A percentile compares a stretch with the other conserved stretches of the same genome.
Conservation (phyloP, 2,113 vertebrate species). For the Chitala chitala region DNA sequence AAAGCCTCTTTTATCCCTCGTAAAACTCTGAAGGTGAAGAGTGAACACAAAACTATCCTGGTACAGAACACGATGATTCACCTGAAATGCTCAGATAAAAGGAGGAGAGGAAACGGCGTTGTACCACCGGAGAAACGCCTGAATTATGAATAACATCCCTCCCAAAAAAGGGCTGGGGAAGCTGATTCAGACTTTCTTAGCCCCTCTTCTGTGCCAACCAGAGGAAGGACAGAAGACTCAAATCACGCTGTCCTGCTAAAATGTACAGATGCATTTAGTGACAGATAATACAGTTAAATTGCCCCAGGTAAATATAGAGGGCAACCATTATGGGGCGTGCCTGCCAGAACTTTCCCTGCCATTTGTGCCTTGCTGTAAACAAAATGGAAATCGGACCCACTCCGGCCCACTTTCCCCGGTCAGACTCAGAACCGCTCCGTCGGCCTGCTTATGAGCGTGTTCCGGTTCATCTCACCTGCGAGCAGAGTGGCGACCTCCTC, state of each 20-base stretch:
- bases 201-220: not conserved
- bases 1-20: too few relatives aligned
- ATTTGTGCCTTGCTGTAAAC: not conserved
- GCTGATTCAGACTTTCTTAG: not conserved
- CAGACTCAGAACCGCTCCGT: too few relatives aligned
- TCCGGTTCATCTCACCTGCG: not conserved
- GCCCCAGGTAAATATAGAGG: not conserved
- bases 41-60: too few relatives aligned
- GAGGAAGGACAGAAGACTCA: not conserved
- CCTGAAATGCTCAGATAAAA: not conserved
- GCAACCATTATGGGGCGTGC: not conserved
- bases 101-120: not conserved
- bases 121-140: not conserved
- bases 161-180: not conserved
- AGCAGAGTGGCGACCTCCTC: not conserved
- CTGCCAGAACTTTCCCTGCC: not conserved
- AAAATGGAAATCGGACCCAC: not conserved
- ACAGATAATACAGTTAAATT: not conserved
- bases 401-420: not conserved
- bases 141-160: not conserved
- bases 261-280: slow-evolving; percentile 1
- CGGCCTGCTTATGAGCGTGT: not conserved
- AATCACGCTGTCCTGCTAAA: not conserved
- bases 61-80: too few relatives aligned
- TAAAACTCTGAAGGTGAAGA: too few relatives aligned